Percentiles rank a stretch among this genome's conserved stretches.
phyloP scores from a whole-genome alignment of 2,888 invertebrate genomes.

The Acronicta leporina region DNA sequence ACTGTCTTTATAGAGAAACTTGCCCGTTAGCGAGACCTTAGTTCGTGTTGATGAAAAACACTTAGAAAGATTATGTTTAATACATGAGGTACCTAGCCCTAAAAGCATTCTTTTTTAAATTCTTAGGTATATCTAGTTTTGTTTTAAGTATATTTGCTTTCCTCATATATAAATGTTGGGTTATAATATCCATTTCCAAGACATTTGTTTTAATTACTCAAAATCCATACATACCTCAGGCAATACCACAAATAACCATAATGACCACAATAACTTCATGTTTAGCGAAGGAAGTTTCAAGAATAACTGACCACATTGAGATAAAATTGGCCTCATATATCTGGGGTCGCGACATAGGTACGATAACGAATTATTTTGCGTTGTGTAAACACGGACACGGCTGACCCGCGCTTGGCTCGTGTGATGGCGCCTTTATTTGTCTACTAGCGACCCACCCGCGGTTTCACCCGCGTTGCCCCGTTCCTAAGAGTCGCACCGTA shows the following conservation, averaged over 20 bases:
- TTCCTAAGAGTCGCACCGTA: too few relatives aligned
- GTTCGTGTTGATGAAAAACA: too few relatives aligned
- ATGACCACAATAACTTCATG: conserved; percentile 72
- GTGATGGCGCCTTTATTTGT: conserved; percentile 1
- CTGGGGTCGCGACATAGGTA: conserved; percentile 62
- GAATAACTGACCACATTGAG: conserved; percentile 62
- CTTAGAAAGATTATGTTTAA: too few relatives aligned
- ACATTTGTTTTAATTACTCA: background rate
- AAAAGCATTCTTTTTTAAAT: too few relatives aligned
- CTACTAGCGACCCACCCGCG: too few relatives aligned
- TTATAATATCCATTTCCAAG: background rate
- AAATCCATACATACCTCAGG: conserved; percentile 65
- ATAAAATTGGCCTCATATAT: conserved; percentile 50
- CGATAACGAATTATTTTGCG: conserved; percentile 69
- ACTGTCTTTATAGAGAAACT: too few relatives aligned
- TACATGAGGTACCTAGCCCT: too few relatives aligned
- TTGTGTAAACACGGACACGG: conserved; percentile 44
- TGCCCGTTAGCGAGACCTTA: too few relatives aligned
- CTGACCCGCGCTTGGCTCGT: conserved; percentile 12
- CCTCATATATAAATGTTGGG: too few relatives aligned
- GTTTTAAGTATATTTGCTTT: too few relatives aligned
- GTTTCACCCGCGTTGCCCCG: too few relatives aligned
- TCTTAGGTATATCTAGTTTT: too few relatives aligned
- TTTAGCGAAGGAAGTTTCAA: conserved; percentile 63
- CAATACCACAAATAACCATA: conserved; percentile 57